Base-by-base conservation (phyloP, 2,113 vertebrate genomes). In the Pygoscelis antarcticus region DNA sequence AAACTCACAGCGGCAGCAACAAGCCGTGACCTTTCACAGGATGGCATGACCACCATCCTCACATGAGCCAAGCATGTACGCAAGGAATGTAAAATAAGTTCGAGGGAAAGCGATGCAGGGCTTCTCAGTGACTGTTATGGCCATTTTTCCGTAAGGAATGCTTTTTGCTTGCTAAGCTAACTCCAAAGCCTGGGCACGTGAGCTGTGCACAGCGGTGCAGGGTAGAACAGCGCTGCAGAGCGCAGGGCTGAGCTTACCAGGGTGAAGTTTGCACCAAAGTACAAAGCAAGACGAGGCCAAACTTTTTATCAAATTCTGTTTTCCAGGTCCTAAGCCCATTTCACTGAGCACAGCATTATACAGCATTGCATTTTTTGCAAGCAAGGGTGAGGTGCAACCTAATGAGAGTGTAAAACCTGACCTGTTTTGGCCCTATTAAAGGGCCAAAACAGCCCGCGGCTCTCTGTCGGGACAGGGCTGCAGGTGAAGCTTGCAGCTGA, bases 11-110 rank as follows among this genome's bases (percentile, higher is more conserved):
- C 0, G 0, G 62, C 58, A 72, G 66, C 21, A 22, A 44, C 38
- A 13, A 55, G 23, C 42, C 0, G 0, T 0, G 4, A 62, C n/a
- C 40, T 25, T 36, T 32, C 4, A 0, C 0, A 2, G 69, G 57
- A 69, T 3, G n/a, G 57, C 38, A 42, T 36, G 30, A 0, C 22
- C 11, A 7, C 38, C 64, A 13, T 16, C 2, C 1, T 36, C 58
- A 1, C 0, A 0, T 11, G 46, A 51, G 72, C 29, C 71, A 58
- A 6, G 4, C 16, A 2, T 5, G 17, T 6, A 6, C 1, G 1
- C 36, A 42, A 38, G 25, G 47, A 54, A 29, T 1, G 2, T 15
- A 40, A 58, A 78, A 66, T 0, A 22, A 3, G 14, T 16, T n/a
- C 0, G 1, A 20, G 26, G 12, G 18, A 51, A 82, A 77, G 27